phyloP scores from a whole-genome alignment of 1,140 invertebrate species.

The Diachasma alloeum region DNA sequence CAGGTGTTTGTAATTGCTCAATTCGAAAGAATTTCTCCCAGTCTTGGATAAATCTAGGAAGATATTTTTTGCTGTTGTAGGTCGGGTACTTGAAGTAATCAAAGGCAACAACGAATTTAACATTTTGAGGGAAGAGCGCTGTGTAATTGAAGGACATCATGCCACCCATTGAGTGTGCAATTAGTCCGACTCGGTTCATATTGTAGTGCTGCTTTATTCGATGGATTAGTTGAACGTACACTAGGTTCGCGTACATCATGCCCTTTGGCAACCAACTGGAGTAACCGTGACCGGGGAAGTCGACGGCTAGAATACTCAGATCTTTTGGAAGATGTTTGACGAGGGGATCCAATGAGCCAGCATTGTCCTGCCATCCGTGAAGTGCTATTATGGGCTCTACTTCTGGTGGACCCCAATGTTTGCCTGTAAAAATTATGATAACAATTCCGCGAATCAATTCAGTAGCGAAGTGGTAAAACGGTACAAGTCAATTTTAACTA shows the following conservation, averaged over 20 bases:
- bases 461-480: too few relatives aligned
- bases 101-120: constrained; percentile 70
- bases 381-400: constrained; percentile 73
- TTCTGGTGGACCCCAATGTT: constrained; percentile 73
- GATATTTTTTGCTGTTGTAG: constrained; percentile 35
- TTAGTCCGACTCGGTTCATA: constrained; percentile 75
- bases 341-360: constrained; percentile 76
- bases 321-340: constrained; percentile 70
- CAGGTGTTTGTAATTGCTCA: constrained; percentile 61
- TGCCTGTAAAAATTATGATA: too few relatives aligned
- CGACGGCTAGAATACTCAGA: constrained; percentile 71
- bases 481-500: too few relatives aligned
- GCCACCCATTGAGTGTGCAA: constrained; percentile 75
- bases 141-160: constrained; percentile 69
- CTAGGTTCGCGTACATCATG: constrained; percentile 69
- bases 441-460: background rate
- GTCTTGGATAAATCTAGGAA: constrained; percentile 43
- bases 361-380: constrained; percentile 82
- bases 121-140: constrained; percentile 67
- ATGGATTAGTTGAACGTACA: constrained; percentile 66
- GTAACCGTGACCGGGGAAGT: constrained; percentile 77
- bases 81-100: constrained; percentile 70
- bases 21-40: constrained; percentile 63
- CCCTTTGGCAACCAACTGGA: constrained; percentile 74
- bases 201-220: constrained; percentile 71